A percentile compares a stretch with the other conserved stretches of the same genome.
Evolutionary conservation across 2,113 vertebrate species (phyloP).

Genomic region (Mesoclemmys tuberculata): DNA sequence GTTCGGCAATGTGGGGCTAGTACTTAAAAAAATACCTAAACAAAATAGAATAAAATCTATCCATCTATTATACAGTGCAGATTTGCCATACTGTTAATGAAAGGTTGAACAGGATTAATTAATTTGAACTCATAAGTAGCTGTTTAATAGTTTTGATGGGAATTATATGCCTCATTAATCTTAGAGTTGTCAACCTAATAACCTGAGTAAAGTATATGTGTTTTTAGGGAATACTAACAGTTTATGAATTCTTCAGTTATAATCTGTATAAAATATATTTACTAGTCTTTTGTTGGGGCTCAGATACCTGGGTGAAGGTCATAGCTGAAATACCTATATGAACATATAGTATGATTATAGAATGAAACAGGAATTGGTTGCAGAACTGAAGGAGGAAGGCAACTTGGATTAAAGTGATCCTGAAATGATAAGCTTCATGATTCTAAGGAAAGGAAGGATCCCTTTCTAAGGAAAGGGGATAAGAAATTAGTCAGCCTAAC

Average conservation of each 20-base stretch:
- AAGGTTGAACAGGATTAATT: constrained; percentile 12
- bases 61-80: background rate
- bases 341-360: background rate
- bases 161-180: background rate
- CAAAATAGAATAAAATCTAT: background rate
- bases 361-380: background rate
- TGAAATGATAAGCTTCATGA: background rate
- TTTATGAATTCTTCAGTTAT: background rate
- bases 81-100: background rate
- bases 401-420: background rate
- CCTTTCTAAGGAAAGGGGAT: no score
- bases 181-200: constrained; percentile 4
- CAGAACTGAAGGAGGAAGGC: background rate
- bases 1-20: background rate
- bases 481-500: background rate
- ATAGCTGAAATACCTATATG: background rate
- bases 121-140: background rate
- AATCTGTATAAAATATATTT: background rate
- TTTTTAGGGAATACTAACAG: background rate
- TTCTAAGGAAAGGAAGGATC: background rate
- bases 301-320: background rate
- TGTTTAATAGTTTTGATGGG: background rate
- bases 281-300: background rate
- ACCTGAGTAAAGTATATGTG: background rate
- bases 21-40: background rate